Conservation (phyloP, 2,888 invertebrate species). For the Acrocyrtus sp. region DNA sequence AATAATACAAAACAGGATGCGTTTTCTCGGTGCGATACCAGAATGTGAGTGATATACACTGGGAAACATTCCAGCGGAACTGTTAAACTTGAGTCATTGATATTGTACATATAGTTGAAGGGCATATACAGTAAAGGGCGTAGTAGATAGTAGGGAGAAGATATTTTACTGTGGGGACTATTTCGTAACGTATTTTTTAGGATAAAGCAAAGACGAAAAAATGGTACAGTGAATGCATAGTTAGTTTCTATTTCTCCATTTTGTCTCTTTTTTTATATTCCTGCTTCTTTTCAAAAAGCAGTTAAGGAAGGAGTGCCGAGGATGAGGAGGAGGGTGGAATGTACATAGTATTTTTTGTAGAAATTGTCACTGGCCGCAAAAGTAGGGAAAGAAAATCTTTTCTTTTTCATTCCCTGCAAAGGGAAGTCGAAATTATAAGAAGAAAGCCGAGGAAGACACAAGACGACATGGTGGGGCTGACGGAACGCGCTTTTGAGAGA, state of each 20-base stretch:
- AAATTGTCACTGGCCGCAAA: slow-evolving; percentile 43
- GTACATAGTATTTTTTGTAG: no score
- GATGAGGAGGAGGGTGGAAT: neutral
- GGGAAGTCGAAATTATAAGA: slow-evolving; percentile 12
- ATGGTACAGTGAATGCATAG: neutral
- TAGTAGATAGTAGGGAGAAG: no score
- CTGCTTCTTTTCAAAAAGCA: neutral
- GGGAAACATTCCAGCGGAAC: no score
- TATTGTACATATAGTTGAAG: no score
- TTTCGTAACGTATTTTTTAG: slow-evolving; percentile 24
- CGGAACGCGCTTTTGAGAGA: neutral
- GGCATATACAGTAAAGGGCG: no score
- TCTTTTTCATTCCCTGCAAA: slow-evolving; percentile 27
- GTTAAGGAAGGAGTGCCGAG: neutral
- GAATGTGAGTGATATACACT: neutral
- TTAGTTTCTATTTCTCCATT: neutral
- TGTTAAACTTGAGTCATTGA: no score
- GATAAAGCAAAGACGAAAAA: no score
- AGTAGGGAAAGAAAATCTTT: slow-evolving; percentile 24
- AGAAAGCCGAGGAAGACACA: neutral
- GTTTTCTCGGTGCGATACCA: neutral
- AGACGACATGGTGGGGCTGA: neutral
- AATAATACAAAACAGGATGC: neutral
- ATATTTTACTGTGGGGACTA: slow-evolving; percentile 34
- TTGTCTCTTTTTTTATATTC: slow-evolving; percentile 10